phyloP scores from a whole-genome alignment of 2,888 invertebrate genomes.

The Shargacucullia verbasci region DNA sequence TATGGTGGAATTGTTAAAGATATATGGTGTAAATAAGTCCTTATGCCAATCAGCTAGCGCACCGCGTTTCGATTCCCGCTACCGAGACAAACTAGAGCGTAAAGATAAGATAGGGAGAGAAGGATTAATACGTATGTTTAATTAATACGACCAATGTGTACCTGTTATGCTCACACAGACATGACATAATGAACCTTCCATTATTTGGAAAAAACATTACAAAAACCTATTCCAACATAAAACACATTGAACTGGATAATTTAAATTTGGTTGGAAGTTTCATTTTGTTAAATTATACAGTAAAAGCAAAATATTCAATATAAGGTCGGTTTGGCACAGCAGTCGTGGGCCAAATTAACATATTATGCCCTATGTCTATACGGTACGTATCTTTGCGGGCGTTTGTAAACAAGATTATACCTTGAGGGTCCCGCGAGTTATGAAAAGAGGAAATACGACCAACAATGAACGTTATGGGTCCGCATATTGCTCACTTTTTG shows the following conservation, averaged over 20 bases:
- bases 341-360: slow-evolving; percentile 75
- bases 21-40: too few relatives aligned
- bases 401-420: slow-evolving; percentile 74
- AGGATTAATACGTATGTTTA: too few relatives aligned
- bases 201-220: not conserved
- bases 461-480: slow-evolving; percentile 57
- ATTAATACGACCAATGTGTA: too few relatives aligned
- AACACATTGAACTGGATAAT: slow-evolving; percentile 27
- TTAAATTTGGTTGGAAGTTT: slow-evolving; percentile 59
- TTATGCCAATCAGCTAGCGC: too few relatives aligned
- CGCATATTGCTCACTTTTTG: slow-evolving; percentile 45
- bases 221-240: slow-evolving; percentile 10
- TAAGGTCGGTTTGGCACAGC: slow-evolving; percentile 67
- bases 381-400: slow-evolving; percentile 60
- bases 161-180: too few relatives aligned
- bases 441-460: slow-evolving; percentile 54
- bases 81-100: too few relatives aligned
- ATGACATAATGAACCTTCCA: too few relatives aligned
- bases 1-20: too few relatives aligned
- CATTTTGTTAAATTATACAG: slow-evolving; percentile 75
- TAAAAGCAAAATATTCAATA: slow-evolving; percentile 79
- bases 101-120: too few relatives aligned
- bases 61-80: too few relatives aligned
- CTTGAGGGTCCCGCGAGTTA: slow-evolving; percentile 64
- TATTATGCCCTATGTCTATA: slow-evolving; percentile 72